Base-by-base conservation (phyloP, 1,140 invertebrate species). In the Drosophila baimaii region DNA sequence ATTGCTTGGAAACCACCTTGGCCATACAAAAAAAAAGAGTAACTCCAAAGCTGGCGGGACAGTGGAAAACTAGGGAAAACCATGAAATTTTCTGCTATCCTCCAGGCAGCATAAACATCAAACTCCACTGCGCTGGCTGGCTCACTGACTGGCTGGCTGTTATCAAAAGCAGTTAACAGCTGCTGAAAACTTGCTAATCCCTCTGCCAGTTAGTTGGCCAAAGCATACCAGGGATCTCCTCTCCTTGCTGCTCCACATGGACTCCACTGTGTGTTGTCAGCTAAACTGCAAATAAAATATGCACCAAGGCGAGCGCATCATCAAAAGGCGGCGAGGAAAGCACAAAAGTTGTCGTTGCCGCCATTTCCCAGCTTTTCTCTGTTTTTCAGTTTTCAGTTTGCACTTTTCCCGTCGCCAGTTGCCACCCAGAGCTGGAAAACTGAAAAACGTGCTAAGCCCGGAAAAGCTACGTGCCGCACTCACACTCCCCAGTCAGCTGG, bases 221-320 rank as follows among this genome's bases (percentile, higher is more conserved):
- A 41, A 46, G 21, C 31, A 35, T 54, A 3, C 19, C 29, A n/a
- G 19, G 49, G 29, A 52, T 21, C 29, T 25, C 1, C 43, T 31
- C 13, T 31, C 13, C 9, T 12, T 6, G 47, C 47, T 17, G 25
- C 25, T 49, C 27, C 51, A 35, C 51, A 51, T 31, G 78, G 10
- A 39, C 55, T 27, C 69, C 83, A 88, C 83, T 88, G 83, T 84
- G 83, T 84, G 81, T 70, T 70, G 52, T 61, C 62, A 62, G 79
- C 84, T 88, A 86, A 86, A 88, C 83, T 86, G 83, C 83, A 88
- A 68, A 88, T 88, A 88, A 86, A 86, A 86, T 86, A 86, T 86
- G 83, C 83, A 82, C 83, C 64, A 61, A 86, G 81, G 81, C 75
- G 73, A 77, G 77, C n/a, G n/a, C n/a, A n/a, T n/a, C 83, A 88